Conservation (phyloP, 2,888 invertebrate species). For the Acanthoscelides obtectus region DNA sequence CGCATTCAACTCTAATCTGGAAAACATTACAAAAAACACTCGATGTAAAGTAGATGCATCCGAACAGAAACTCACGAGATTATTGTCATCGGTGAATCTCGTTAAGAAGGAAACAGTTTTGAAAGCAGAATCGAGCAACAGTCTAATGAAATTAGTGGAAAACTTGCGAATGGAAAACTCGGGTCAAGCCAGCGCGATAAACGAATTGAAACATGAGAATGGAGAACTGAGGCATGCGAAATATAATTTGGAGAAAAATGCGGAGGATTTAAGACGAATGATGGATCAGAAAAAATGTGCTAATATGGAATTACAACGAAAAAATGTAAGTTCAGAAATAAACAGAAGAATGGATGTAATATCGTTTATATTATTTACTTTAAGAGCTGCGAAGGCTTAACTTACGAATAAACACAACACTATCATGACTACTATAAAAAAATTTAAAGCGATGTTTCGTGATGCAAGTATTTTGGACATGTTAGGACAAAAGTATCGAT, state of each 20-base stretch:
- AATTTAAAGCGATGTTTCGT: too few species aligned
- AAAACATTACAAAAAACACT: slow-evolving; percentile 17
- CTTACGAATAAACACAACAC: too few species aligned
- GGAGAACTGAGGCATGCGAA: slow-evolving; percentile 27
- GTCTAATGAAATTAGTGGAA: slow-evolving; percentile 36
- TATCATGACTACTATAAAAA: too few species aligned
- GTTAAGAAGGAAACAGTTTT: slow-evolving; percentile 31
- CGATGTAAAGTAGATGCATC: slow-evolving; percentile 21
- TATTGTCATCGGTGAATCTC: slow-evolving; percentile 30
- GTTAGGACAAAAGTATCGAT: too few species aligned
- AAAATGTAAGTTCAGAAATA: slow-evolving; percentile 30
- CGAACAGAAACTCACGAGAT: slow-evolving; percentile 27
- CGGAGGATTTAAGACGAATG: slow-evolving; percentile 25
- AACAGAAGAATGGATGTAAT: too few species aligned
- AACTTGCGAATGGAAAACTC: slow-evolving; percentile 36
- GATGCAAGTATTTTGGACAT: too few species aligned
- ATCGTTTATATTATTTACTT: too few species aligned
- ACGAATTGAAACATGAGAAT: slow-evolving; percentile 36
- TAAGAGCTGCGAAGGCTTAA: too few species aligned
- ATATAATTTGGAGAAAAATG: slow-evolving; percentile 28
- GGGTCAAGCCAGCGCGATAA: slow-evolving; percentile 28
- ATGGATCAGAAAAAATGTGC: slow-evolving; percentile 25
- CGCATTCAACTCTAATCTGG: slow-evolving; percentile 12
- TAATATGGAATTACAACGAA: slow-evolving; percentile 28
- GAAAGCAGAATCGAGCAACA: slow-evolving; percentile 31